Conservation (phyloP, 2,888 invertebrate genomes). For the Morinoia aosen region DNA sequence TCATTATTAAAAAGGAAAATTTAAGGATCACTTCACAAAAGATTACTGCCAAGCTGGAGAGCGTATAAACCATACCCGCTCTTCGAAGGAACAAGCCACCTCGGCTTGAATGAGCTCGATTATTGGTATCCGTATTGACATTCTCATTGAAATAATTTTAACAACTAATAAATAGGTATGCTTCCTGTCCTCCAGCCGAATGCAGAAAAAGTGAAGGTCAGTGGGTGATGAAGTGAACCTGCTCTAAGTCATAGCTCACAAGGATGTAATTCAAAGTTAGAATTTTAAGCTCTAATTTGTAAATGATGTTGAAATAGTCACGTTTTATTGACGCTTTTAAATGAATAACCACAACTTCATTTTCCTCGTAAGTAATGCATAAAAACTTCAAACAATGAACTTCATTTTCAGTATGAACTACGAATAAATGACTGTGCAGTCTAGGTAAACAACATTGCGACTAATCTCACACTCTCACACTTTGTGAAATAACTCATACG, state of each 20-base stretch:
- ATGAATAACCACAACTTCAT: neutral
- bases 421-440: neutral
- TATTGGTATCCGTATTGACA: neutral
- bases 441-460: too few relatives aligned
- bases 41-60: neutral
- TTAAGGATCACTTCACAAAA: neutral
- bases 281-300: neutral
- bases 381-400: neutral
- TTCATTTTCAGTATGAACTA: neutral
- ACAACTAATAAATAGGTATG: neutral
- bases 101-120: neutral
- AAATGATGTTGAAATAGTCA: neutral
- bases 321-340: neutral
- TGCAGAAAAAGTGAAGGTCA: neutral
- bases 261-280: neutral
- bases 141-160: neutral
- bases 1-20: neutral
- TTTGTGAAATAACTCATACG: neutral
- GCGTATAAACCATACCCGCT: neutral
- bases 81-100: neutral
- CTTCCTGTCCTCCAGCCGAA: neutral
- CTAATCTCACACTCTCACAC: neutral
- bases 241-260: neutral
- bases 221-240: neutral
- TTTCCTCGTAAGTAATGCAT: neutral